Conservation (phyloP, 2,113 vertebrate genomes). For the Trichechus manatus region DNA sequence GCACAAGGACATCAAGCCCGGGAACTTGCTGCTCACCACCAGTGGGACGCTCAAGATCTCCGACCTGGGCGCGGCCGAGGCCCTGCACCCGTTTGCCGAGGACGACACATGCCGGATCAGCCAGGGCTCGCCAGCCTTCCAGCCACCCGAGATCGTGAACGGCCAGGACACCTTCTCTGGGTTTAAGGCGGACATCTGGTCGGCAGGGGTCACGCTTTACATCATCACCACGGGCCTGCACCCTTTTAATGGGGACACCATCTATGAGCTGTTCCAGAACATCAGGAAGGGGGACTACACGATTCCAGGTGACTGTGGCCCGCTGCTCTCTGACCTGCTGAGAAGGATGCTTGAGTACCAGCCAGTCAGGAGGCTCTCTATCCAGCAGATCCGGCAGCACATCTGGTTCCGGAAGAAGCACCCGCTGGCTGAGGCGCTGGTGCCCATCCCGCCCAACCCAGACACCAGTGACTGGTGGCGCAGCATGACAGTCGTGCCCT, state of each 20-base stretch:
- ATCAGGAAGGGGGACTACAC: conserved; percentile 98
- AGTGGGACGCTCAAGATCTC: conserved; percentile 98
- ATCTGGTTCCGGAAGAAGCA: too few relatives aligned
- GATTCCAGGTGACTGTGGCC: conserved; percentile 97
- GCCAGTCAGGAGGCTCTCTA: too few relatives aligned
- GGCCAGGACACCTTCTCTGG: conserved; percentile 99
- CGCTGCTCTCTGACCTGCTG: conserved; percentile 95
- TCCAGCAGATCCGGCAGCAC: too few relatives aligned
- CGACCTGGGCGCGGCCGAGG: conserved; percentile 98
- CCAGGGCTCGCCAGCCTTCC: conserved; percentile 98
- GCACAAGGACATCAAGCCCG: conserved; percentile 99
- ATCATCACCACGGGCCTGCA: conserved; percentile 99
- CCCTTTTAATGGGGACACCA: conserved; percentile 99
- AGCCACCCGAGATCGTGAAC: conserved; percentile 98
- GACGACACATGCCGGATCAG: conserved; percentile 98
- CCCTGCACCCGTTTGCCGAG: conserved; percentile 96
- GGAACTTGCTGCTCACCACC: conserved; percentile 98
- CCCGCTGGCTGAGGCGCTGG: too few relatives aligned
- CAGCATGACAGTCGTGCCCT: too few relatives aligned
- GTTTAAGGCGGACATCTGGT: conserved; percentile 99
- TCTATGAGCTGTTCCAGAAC: conserved; percentile 99
- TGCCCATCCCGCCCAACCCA: too few relatives aligned
- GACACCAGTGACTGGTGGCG: too few relatives aligned
- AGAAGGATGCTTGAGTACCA: conserved; percentile 85
- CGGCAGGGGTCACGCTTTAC: conserved; percentile 98